Evolutionary conservation across 2,797 vertebrate genomes (phyloP), one percentile per base, ranked within the genome.

Genomic region (Bovichtus diacanthus): DNA sequence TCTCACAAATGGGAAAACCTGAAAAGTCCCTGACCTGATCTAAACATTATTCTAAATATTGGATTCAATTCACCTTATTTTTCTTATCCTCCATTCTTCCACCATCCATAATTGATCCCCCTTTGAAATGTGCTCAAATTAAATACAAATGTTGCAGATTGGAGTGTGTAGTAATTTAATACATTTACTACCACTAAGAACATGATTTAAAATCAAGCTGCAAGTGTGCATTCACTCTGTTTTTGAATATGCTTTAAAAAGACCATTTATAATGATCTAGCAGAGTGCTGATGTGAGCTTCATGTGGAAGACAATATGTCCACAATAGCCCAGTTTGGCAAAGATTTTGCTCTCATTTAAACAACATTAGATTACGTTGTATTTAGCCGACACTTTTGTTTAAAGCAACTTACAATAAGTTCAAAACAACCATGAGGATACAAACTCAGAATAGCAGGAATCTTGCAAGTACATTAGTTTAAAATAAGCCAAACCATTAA

Each of bases 241-340:
- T 39, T 47, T 58, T 72, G 10, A 27, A 18, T 25, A 1, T 38
- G 51, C 50, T 65, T 44, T 62, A 36, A 81, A 74, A 54, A 49
- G 61, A 72, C 55, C 46, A 62, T 67, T 70, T 78, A 47, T 18
- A 8, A 46, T 27, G 82, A 76, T 85, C 74, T 73, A 50, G 29
- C 47, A 25, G 51, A 13, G 68, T 29, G 34, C 55, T 58, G 50
- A 76, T 9, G 60, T 78, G 61, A 69, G 73, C 81, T 77, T 55
- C n/a, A 39, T 73, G 80, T 18, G 53, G 73, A 60, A 78, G 85
- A 65, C n/a, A n/a, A n/a, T n/a, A n/a, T n/a, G 80, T 83, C 31
- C 4, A 76, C 71, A 80, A 46, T 46, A 23, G 69, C 53, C 39
- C 46, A 1, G 64, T 36, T 58, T 74, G 53, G 46, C 76, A 70